Percentiles rank a stretch among this genome's conserved stretches.
These are phyloP conservation scores for Chromobotia macracanthus DNA, from an alignment of 2,797 vertebrate species.

Conservation along the genomic window DNA sequence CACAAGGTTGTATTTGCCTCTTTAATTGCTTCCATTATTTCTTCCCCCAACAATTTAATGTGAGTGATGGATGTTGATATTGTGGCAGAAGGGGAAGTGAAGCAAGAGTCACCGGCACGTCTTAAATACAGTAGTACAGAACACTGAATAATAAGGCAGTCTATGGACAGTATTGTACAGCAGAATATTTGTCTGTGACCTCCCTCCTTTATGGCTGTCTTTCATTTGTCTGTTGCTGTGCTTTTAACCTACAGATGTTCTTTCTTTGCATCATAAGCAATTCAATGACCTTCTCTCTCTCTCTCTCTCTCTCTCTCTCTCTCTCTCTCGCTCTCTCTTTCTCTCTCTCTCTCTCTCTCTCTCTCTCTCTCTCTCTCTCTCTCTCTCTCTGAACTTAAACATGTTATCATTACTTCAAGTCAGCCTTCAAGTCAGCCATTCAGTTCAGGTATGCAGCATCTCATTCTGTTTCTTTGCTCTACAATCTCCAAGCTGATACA, in stretches of 20 bases:
- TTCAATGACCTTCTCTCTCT: conserved; percentile 14
- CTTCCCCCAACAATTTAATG: conserved; percentile 41
- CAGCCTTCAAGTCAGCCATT: too few species aligned
- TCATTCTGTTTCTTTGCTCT: conserved; percentile 48
- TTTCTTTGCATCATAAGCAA: conserved; percentile 35
- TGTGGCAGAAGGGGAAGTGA: background rate
- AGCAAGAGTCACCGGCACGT: background rate
- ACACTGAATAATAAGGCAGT: conserved; percentile 22
- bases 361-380: too few species aligned
- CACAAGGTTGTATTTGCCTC: conserved; percentile 40
- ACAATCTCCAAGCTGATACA: conserved; percentile 38
- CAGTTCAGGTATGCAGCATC: conserved; percentile 7
- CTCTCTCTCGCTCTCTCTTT: too few species aligned
- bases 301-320: too few species aligned
- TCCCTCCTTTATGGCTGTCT: too few species aligned
- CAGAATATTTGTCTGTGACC: too few species aligned
- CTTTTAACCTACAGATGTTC: background rate
- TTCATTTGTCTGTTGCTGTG: conserved; percentile 4
- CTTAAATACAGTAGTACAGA: background rate
- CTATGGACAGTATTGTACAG: background rate
- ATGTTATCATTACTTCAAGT: too few species aligned
- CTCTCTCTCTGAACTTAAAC: too few species aligned
- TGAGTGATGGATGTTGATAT: conserved; percentile 31
- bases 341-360: too few species aligned
- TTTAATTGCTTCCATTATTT: conserved; percentile 51